Percentiles rank a stretch among this genome's conserved stretches.
Conservation (phyloP, 2,113 vertebrate species). For the Gnathonemus longibarbis region DNA sequence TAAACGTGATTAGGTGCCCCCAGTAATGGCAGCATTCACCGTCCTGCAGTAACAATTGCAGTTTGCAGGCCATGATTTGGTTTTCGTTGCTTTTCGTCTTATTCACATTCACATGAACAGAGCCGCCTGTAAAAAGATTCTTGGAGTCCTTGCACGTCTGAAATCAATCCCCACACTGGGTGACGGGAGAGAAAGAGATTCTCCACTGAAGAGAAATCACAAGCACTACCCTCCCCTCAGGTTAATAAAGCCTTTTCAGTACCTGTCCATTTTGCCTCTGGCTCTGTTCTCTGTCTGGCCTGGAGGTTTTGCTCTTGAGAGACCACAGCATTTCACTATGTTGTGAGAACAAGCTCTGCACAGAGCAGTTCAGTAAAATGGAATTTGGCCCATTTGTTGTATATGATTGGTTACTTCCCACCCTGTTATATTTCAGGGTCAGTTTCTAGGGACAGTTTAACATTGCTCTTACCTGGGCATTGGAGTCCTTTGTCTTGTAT, state of each 20-base stretch:
- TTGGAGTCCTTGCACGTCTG: background rate
- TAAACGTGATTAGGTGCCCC: background rate
- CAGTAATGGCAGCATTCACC: background rate
- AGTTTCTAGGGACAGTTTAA: background rate
- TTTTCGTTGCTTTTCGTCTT: background rate
- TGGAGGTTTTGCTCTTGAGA: background rate
- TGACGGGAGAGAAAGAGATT: background rate
- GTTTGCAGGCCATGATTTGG: background rate
- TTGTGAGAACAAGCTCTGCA: background rate
- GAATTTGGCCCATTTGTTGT: background rate
- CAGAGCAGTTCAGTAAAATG: background rate
- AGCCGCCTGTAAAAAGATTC: background rate
- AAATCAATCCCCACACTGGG: background rate
- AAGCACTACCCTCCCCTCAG: background rate
- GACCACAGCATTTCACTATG: background rate
- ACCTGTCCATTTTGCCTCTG: background rate
- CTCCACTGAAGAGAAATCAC: background rate
- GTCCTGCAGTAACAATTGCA: background rate
- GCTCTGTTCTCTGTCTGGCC: background rate
- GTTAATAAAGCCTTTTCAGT: constrained; percentile 16
- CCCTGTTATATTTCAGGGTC: background rate
- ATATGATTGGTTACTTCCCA: background rate
- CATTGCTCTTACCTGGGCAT: background rate
- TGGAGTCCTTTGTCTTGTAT: background rate
- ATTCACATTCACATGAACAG: background rate